Evolutionary conservation across 2,797 vertebrate genomes (phyloP).

Genomic region (Gallinago solitaria): DNA sequence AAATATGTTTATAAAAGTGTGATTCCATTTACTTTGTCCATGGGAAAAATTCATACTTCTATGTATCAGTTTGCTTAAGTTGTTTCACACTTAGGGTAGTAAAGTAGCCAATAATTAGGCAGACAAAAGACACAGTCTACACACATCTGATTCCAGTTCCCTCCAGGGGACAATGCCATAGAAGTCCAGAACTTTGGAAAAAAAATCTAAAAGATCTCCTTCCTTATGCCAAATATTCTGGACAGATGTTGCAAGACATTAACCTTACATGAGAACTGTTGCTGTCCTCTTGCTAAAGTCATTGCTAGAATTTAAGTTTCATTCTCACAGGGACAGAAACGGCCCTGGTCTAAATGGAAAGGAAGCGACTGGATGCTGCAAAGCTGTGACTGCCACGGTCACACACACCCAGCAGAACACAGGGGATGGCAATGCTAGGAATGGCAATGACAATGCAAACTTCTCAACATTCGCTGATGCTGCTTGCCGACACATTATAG

Average conservation of each 20-base stretch:
- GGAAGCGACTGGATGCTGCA: fast-evolving
- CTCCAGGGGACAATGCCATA: background rate
- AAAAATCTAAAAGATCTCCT: background rate
- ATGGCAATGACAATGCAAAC: background rate
- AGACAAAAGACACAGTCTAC: background rate
- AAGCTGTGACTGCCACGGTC: background rate
- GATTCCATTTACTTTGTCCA: background rate
- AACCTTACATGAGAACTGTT: background rate
- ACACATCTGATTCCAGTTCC: background rate
- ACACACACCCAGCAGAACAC: background rate
- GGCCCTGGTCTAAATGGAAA: background rate
- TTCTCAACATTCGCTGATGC: too few relatives aligned
- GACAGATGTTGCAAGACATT: background rate
- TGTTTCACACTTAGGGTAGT: background rate
- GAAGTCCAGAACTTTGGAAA: background rate
- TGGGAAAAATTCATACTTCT: background rate
- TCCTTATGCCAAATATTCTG: background rate
- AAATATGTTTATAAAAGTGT: background rate
- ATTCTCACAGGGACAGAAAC: background rate
- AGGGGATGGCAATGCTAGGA: fast-evolving
- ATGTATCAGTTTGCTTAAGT: background rate
- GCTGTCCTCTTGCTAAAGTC: background rate
- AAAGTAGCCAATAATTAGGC: background rate
- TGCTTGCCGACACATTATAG: background rate
- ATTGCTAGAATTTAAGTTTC: background rate